These are phyloP conservation scores for Parambassis ranga DNA, from an alignment of 2,797 vertebrate genomes.

Conservation along the genomic window DNA sequence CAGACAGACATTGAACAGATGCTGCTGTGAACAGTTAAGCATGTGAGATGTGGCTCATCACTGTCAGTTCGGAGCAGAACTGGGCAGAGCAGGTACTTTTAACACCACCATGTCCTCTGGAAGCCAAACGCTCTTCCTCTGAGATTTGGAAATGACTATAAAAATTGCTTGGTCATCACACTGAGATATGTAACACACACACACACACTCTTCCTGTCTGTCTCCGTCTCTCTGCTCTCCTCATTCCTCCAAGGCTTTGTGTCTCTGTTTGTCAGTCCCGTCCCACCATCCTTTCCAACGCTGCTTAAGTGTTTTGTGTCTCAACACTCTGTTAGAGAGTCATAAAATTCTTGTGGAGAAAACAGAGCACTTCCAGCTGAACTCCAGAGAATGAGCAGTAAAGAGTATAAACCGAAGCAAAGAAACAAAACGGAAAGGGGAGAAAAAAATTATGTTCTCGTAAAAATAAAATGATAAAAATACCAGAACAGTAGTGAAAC, in stretches of 20 bases:
- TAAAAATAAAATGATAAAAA: conserved; percentile 80
- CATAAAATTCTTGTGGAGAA: conserved; percentile 76
- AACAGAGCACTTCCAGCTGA: conserved; percentile 74
- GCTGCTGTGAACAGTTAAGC: conserved; percentile 58
- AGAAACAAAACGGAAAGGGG: conserved; percentile 49
- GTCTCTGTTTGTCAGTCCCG: conserved; percentile 47
- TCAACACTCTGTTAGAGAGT: conserved; percentile 67
- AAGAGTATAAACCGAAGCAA: conserved; percentile 69
- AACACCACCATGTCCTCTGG: conserved; percentile 30
- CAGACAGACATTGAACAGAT: conserved; percentile 75
- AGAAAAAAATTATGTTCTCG: conserved; percentile 57
- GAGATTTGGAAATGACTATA: conserved; percentile 33
- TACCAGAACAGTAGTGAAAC: conserved; percentile 78
- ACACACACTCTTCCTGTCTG: conserved; percentile 26
- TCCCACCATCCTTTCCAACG: conserved; percentile 39
- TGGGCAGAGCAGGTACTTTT: conserved; percentile 58
- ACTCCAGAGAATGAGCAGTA: conserved; percentile 66
- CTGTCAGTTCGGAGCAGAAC: conserved; percentile 35
- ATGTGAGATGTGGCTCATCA: conserved; percentile 56
- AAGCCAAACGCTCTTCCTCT: conserved; percentile 45
- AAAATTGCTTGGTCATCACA: conserved; percentile 29
- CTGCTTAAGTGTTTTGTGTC: conserved; percentile 68
- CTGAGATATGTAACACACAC: conserved; percentile 10
- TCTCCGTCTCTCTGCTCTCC: conserved; percentile 41
- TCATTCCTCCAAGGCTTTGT: conserved; percentile 41